phyloP scores from a whole-genome alignment of 2,888 invertebrate species.

The Drosophila neotestacea region DNA sequence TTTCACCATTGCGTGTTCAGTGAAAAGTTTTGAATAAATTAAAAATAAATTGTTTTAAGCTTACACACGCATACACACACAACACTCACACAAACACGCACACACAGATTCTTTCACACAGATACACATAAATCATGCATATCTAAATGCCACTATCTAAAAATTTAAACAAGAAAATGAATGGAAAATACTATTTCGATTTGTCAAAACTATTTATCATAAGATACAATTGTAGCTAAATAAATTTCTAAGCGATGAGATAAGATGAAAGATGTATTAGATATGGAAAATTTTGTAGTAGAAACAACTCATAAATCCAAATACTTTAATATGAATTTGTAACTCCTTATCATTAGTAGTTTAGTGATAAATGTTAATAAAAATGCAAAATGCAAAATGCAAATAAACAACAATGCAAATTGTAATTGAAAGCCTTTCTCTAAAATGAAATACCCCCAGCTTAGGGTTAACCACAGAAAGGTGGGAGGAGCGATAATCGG shows the following conservation, averaged over 20 bases:
- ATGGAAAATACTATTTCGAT: slow-evolving; percentile 38
- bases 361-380: slow-evolving; percentile 79
- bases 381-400: slow-evolving; percentile 5
- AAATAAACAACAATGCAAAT: slow-evolving; percentile 38
- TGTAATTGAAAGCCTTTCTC: slow-evolving; percentile 8
- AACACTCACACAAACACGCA: background rate
- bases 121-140: slow-evolving; percentile 56
- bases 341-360: slow-evolving; percentile 80
- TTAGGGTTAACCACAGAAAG: slow-evolving; percentile 31
- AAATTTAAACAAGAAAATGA: slow-evolving; percentile 9
- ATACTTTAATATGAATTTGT: slow-evolving; percentile 68
- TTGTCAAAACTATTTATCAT: slow-evolving; percentile 66
- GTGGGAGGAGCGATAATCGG: background rate
- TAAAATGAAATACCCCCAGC: slow-evolving; percentile 27
- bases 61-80: slow-evolving; percentile 15
- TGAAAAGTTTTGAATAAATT: slow-evolving; percentile 58
- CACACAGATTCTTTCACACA: slow-evolving; percentile 13
- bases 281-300: slow-evolving; percentile 65
- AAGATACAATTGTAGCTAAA: slow-evolving; percentile 73
- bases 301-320: slow-evolving; percentile 34
- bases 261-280: slow-evolving; percentile 46
- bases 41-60: slow-evolving; percentile 40
- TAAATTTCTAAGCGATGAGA: slow-evolving; percentile 39
- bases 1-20: slow-evolving; percentile 61
- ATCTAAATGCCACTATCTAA: slow-evolving; percentile 62